Base-by-base conservation (phyloP, 2,797 vertebrate genomes). In the Artibeus lituratus region DNA sequence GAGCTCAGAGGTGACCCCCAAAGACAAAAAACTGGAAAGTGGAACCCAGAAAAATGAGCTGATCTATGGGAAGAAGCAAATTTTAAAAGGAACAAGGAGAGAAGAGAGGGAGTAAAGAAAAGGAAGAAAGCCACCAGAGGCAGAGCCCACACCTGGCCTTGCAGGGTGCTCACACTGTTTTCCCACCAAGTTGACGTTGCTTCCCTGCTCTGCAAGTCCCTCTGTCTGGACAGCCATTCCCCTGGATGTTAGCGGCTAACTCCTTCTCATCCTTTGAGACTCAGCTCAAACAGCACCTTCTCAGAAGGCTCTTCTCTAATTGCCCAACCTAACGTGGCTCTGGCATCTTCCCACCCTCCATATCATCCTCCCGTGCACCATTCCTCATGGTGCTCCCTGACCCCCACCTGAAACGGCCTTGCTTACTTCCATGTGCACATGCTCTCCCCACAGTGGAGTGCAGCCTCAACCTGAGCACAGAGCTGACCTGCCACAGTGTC, bases 21-120 rank as follows among this genome's bases (percentile, higher is more conserved):
- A 49, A 62, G 37, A 21, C 62, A 53, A 81, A 26, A 0, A 21
- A 44, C 51, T 65, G 51, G 65, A 51, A 93, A 80, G 55, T 0
- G 29, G 74, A 90, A 42, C 29, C 42, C 57, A 51, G 72, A 86
- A 70, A 62, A 35, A 39, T 1, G 22, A 67, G 62, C 35, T 29
- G 42, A 51, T 39, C 47, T 76, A 29, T 2, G 59, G 11, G 82
- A 39, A 70, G 81, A 87, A 81, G 32, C 2, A 62, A 5, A 14
- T 16, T 87, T 81, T 76, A 49, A 82, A 84, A 87, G 21, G 65
- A 72, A n/a, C 14, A 10, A 81, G 47, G 55, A 84, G 29, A 42
- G 49, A 80, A 47, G 19, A 57, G 37, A 55, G n/a, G n/a, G 6
- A 76, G 35, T 32, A 62, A 67, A 72, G 14, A 32, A 15, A 42